These are phyloP conservation scores for Hemaris fuciformis DNA, from an alignment of 2,888 invertebrate genomes.

Conservation along the genomic window DNA sequence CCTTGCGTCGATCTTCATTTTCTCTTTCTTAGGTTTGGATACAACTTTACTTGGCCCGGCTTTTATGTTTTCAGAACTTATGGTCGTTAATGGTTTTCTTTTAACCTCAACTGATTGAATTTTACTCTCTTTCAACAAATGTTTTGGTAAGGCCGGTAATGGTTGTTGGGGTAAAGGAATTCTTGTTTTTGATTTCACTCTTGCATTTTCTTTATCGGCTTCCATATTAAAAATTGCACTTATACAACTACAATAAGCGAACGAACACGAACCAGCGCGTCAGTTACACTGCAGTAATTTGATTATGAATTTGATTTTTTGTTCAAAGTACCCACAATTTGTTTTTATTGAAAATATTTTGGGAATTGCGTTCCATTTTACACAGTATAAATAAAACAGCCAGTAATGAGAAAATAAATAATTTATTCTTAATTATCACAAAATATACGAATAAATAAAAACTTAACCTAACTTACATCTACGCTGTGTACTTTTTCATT, in stretches of 20 bases:
- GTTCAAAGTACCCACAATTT: neutral
- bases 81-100: conserved; percentile 49
- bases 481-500: conserved; percentile 78
- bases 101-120: conserved; percentile 16
- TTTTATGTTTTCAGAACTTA: conserved; percentile 29
- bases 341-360: neutral
- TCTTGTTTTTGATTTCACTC: conserved; percentile 36
- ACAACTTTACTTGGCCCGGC: conserved; percentile 14
- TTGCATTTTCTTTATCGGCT: conserved; percentile 53
- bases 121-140: conserved; percentile 34
- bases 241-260: neutral
- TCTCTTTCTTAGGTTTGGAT: conserved; percentile 23
- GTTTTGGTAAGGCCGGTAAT: conserved; percentile 51
- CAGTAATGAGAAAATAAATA: conserved; percentile 48
- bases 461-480: conserved; percentile 57
- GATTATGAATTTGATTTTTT: neutral
- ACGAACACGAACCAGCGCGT: conserved; percentile 57
- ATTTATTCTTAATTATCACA: conserved; percentile 71
- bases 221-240: too few relatives aligned
- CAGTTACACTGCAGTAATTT: conserved; percentile 24
- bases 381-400: neutral
- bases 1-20: conserved; percentile 37
- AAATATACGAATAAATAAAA: conserved; percentile 61
- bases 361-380: neutral
- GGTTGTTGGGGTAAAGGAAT: conserved; percentile 58